phyloP scores from a whole-genome alignment of 2,888 invertebrate genomes.

The Rhyacophila evoluta region DNA sequence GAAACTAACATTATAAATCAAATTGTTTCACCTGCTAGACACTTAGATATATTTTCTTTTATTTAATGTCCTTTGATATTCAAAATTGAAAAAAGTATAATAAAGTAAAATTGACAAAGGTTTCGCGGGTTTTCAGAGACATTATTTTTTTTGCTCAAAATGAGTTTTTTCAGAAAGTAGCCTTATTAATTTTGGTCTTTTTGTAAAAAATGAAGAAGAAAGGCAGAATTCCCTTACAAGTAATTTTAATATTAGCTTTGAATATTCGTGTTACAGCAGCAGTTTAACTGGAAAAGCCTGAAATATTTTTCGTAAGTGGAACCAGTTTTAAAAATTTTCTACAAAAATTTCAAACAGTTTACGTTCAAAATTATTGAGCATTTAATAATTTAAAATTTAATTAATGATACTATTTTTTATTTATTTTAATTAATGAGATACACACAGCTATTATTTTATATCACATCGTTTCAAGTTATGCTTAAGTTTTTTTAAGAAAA shows the following conservation, averaged over 20 bases:
- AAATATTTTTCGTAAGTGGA: background rate
- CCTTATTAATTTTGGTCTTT: constrained; percentile 19
- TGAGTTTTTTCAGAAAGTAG: background rate
- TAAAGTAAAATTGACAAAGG: constrained; percentile 22
- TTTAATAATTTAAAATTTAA: background rate
- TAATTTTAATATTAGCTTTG: background rate
- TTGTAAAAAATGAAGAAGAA: background rate
- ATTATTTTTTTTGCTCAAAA: constrained; percentile 11
- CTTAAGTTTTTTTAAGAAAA: too few relatives aligned
- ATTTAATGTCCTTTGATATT: background rate
- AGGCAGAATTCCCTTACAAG: background rate
- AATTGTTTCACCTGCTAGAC: background rate
- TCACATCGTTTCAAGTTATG: too few relatives aligned
- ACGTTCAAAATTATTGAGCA: background rate
- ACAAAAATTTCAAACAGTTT: background rate
- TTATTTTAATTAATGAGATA: too few relatives aligned
- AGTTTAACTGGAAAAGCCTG: background rate
- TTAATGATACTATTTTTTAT: too few relatives aligned
- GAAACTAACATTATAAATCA: background rate
- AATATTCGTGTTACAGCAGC: background rate
- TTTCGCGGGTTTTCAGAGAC: background rate
- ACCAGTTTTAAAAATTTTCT: background rate
- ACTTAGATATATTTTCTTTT: background rate
- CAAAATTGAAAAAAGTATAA: constrained; percentile 10
- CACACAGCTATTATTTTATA: too few relatives aligned